phyloP scores from a whole-genome alignment of 2,888 invertebrate genomes.

The Meandrusa payeni region DNA sequence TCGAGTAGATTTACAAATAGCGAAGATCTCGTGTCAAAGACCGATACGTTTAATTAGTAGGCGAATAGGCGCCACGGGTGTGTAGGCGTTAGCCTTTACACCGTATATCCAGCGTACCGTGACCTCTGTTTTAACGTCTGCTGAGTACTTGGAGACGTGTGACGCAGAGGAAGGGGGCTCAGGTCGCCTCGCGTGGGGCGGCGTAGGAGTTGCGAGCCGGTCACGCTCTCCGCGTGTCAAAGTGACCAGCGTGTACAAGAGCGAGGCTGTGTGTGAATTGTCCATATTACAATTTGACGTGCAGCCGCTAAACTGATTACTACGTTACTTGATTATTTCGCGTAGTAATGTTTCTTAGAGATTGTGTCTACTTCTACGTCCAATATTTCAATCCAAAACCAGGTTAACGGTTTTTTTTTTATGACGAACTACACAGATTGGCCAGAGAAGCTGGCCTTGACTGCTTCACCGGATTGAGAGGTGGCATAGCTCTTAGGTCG shows the following conservation, averaged over 20 bases:
- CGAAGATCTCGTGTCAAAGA: slow-evolving; percentile 61
- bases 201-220: slow-evolving; percentile 58
- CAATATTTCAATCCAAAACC: too few species aligned
- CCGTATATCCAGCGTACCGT: slow-evolving; percentile 37
- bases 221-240: slow-evolving; percentile 40
- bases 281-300: slow-evolving; percentile 23
- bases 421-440: too few species aligned
- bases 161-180: slow-evolving; percentile 36
- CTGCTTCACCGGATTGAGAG: too few species aligned
- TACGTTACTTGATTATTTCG: slow-evolving; percentile 5
- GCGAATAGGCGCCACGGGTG: slow-evolving; percentile 59
- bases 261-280: slow-evolving; percentile 14
- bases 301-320: slow-evolving; percentile 8
- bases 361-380: too few species aligned
- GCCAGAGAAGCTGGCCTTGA: too few species aligned
- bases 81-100: slow-evolving; percentile 58
- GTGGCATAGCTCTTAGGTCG: too few species aligned
- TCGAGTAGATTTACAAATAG: slow-evolving; percentile 39
- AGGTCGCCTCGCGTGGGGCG: slow-evolving; percentile 37
- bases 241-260: slow-evolving; percentile 33
- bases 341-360: too few species aligned
- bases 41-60: slow-evolving; percentile 71
- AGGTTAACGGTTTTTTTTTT: too few species aligned
- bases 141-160: slow-evolving; percentile 27
- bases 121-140: slow-evolving; percentile 38